Evolutionary conservation across 2,888 invertebrate species (phyloP).

Genomic region (Nymphalis c-album): DNA sequence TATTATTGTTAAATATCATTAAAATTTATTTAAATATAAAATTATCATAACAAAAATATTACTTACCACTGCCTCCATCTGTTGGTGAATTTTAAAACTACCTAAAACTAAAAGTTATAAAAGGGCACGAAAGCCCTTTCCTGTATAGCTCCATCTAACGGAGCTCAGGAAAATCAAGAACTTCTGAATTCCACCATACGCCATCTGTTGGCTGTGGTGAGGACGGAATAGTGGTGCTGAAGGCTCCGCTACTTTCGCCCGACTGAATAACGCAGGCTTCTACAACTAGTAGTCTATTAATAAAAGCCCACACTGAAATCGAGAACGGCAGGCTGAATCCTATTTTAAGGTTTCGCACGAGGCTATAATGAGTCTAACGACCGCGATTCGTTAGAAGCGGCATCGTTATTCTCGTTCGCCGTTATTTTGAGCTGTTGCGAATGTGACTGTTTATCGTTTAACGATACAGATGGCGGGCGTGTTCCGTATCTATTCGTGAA

Average conservation of each 20-base stretch:
- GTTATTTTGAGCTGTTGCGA: constrained; percentile 54
- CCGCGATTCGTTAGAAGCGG: constrained; percentile 49
- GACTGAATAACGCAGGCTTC: constrained; percentile 64
- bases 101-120: constrained; percentile 37
- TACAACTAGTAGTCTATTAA: constrained; percentile 47
- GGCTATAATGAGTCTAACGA: constrained; percentile 43
- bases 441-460: constrained; percentile 43
- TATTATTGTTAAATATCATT: background rate
- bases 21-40: background rate
- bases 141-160: constrained; percentile 61
- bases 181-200: constrained; percentile 46
- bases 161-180: constrained; percentile 47
- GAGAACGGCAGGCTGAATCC: constrained; percentile 48
- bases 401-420: constrained; percentile 67
- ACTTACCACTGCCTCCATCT: constrained; percentile 57
- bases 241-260: constrained; percentile 62
- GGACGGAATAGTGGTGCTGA: constrained; percentile 48
- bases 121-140: constrained; percentile 33
- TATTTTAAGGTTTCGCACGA: constrained; percentile 55
- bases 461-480: constrained; percentile 58
- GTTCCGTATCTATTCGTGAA: background rate
- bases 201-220: constrained; percentile 54
- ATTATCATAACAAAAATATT: constrained; percentile 11
- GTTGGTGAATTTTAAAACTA: constrained; percentile 38
- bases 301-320: constrained; percentile 52